These are phyloP conservation scores for Agriopis leucophaearia DNA, from an alignment of 2,888 invertebrate genomes.

Conservation along the genomic window DNA sequence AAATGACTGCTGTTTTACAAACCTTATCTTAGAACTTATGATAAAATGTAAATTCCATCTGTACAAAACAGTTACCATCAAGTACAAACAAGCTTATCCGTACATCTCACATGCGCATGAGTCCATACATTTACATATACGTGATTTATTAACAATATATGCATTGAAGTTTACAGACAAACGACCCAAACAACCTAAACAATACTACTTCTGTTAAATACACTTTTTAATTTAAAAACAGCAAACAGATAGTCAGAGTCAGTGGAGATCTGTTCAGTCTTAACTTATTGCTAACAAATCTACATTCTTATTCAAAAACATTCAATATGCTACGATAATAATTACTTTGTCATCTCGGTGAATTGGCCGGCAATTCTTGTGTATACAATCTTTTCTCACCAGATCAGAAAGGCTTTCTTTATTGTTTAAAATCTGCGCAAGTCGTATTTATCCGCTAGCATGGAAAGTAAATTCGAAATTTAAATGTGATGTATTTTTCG, in stretches of 20 bases:
- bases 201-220: constrained; percentile 72
- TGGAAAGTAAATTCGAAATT: too few relatives aligned
- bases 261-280: constrained; percentile 40
- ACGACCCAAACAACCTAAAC: constrained; percentile 59
- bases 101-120: constrained; percentile 73
- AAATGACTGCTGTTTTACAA: not conserved
- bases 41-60: not conserved
- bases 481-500: too few relatives aligned
- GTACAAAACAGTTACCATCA: constrained; percentile 19
- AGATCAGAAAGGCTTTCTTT: too few relatives aligned
- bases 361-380: too few relatives aligned
- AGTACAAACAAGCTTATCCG: constrained; percentile 29
- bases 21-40: not conserved
- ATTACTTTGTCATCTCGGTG: not conserved
- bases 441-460: too few relatives aligned
- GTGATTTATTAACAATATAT: constrained; percentile 49
- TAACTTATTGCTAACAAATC: constrained; percentile 40
- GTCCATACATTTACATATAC: constrained; percentile 28
- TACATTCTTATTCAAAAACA: not conserved
- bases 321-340: not conserved
- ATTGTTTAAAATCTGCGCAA: too few relatives aligned
- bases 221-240: constrained; percentile 57
- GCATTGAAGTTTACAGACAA: constrained; percentile 55
- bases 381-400: too few relatives aligned
- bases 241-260: constrained; percentile 30